These are phyloP conservation scores for Morone saxatilis DNA, from an alignment of 2,113 vertebrate genomes.

Conservation along the genomic window DNA sequence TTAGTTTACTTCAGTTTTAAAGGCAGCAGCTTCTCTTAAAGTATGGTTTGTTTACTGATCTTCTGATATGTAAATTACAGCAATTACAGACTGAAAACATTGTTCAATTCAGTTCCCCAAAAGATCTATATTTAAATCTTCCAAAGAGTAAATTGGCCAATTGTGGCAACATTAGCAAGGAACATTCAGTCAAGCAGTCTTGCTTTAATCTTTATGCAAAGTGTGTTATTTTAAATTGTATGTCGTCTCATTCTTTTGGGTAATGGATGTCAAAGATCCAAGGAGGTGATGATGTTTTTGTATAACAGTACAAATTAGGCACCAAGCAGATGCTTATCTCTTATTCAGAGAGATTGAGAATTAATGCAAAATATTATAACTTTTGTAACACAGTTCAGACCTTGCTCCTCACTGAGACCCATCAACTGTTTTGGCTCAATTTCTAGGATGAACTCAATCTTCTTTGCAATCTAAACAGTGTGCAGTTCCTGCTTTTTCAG, in stretches of 20 bases:
- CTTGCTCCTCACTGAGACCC: not conserved
- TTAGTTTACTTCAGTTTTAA: not conserved
- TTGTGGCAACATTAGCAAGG: constrained; percentile 12
- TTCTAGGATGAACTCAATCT: not conserved
- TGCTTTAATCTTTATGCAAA: not conserved
- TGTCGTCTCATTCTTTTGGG: not conserved
- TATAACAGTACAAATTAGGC: not conserved
- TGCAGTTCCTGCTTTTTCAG: not conserved
- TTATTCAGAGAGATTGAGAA: not conserved
- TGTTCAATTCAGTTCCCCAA: not conserved
- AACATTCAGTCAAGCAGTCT: not conserved
- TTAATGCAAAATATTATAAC: not conserved
- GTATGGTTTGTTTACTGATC: constrained; percentile 5
- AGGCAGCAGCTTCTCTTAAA: not conserved
- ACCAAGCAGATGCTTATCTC: not conserved
- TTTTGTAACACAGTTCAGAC: not conserved
- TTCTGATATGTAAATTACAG: constrained; percentile 31
- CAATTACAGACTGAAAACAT: not conserved
- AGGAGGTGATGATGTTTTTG: not conserved
- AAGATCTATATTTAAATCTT: not conserved
- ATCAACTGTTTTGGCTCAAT: not conserved
- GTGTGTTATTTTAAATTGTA: constrained; percentile 8
- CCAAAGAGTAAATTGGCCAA: constrained; percentile 5
- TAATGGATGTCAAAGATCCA: not conserved
- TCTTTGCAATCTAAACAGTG: not conserved